phyloP scores from a whole-genome alignment of 2,888 invertebrate species.

The Harpagoxenus sublaevis region DNA sequence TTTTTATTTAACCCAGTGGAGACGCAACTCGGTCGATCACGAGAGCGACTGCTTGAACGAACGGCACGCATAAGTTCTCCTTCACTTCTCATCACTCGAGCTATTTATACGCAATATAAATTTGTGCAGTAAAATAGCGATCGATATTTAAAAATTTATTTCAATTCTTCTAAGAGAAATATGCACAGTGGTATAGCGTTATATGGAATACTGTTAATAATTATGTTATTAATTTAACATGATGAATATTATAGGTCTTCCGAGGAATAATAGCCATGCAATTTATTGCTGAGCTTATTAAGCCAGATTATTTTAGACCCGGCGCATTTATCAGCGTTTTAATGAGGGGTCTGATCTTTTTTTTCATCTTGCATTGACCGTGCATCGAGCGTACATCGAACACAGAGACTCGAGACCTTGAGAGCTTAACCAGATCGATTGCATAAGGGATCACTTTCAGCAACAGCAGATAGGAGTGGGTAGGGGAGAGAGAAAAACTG shows the following conservation, averaged over 20 bases:
- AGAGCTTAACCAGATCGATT: conserved; percentile 61
- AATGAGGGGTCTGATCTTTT: neutral
- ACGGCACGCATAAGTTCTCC: neutral
- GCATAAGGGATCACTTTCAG: conserved; percentile 68
- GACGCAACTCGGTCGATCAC: neutral
- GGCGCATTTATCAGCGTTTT: neutral
- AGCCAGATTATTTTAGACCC: neutral
- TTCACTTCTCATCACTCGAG: neutral
- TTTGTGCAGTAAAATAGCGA: neutral
- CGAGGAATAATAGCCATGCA: neutral
- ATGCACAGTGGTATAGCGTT: neutral
- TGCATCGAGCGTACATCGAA: conserved; percentile 18
- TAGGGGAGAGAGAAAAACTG: conserved; percentile 26
- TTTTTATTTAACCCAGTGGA: conserved; percentile 10
- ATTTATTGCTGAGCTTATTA: neutral
- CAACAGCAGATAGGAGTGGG: conserved; percentile 24
- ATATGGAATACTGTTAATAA: neutral
- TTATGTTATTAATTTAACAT: neutral
- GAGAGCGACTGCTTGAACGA: neutral
- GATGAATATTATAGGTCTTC: neutral
- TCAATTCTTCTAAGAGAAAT: neutral
- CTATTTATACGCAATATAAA: neutral
- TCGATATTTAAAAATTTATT: neutral
- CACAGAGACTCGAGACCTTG: conserved; percentile 62
- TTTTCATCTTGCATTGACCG: neutral